Evolutionary conservation across 2,113 vertebrate species (phyloP), one percentile per base, ranked within the genome.

Genomic region (Prochilodus magdalenae): DNA sequence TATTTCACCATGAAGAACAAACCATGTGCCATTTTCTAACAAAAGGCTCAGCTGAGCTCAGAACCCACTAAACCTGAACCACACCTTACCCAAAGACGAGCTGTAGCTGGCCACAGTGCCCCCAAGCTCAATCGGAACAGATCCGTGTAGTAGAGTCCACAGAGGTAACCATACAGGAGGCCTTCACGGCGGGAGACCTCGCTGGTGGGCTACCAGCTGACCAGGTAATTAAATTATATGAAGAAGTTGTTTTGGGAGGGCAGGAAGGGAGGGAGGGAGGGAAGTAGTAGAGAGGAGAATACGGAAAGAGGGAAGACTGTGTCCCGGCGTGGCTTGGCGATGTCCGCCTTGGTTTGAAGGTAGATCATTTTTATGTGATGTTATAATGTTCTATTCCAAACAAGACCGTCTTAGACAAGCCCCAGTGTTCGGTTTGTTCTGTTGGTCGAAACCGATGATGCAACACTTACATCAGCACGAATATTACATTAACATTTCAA

Each of bases 221-320:
- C 51, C 71, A 80, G 69, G 62, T 78, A 59, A 47, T 67, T 30
- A 57, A 74, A 73, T n/a, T n/a, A n/a, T 36, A 69, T 78, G 49
- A 49, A 78, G 76, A 77, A 30, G 60, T 57, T 78, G 49, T 57
- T 78, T 78, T 33, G 76, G 22, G 53, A 14, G 14, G 11, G 3
- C 63, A 20, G 11, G 29, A 30, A 57, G 30, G 22, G 24, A 13
- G 33, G 47, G 15, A 14, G 10, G 8, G 16, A 18, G 24, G 59
- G 24, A 14, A 12, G 12, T 3, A 16, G 2, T 36, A 5, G 6
- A 15, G 7, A 8, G 4, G 8, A 44, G 11, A 44, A 44, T 44
- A 10, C 11, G 40, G 4, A 3, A 4, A 36, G 36, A 6, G 6
- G 6, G 6, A 36, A 36, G 6, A 36, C 6, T 36, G 33, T 69